Conservation (phyloP, 2,888 invertebrate species). For the Anoplius nigerrimus region DNA sequence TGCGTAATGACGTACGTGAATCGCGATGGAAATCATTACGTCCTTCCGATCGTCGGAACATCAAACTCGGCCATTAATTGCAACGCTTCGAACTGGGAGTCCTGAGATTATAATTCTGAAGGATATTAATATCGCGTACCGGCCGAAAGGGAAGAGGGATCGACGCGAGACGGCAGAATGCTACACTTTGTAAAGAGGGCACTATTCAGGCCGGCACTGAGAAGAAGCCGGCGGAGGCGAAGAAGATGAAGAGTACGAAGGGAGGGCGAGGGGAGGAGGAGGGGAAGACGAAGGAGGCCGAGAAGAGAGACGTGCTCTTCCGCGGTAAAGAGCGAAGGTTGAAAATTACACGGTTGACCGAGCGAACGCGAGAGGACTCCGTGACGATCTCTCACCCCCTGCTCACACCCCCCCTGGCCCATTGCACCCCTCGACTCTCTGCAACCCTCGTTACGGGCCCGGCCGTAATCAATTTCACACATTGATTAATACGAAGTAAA, state of each 20-base stretch:
- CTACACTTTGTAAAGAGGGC: no score
- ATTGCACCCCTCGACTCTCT: slow-evolving; percentile 7
- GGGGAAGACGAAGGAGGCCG: neutral
- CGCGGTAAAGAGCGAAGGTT: neutral
- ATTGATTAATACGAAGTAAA: slow-evolving; percentile 73
- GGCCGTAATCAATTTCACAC: slow-evolving; percentile 69
- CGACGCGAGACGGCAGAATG: no score
- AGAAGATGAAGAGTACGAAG: neutral
- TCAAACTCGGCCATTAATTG: no score
- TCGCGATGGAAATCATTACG: no score
- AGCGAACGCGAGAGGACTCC: slow-evolving; percentile 32
- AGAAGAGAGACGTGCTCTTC: neutral
- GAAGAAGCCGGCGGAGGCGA: neutral
- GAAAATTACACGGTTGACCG: slow-evolving; percentile 35
- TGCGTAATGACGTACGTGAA: no score
- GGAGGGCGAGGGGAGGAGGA: no score
- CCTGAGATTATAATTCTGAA: no score
- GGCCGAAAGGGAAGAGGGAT: no score
- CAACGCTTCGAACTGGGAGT: no score
- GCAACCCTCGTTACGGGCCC: slow-evolving; percentile 54
- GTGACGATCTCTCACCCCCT: slow-evolving; percentile 30
- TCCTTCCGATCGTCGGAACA: no score
- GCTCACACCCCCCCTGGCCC: neutral
- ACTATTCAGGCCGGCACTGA: no score
- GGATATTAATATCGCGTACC: no score